Evolutionary conservation across 2,888 invertebrate species (phyloP).

Genomic region (Zhengitettix transpicula): DNA sequence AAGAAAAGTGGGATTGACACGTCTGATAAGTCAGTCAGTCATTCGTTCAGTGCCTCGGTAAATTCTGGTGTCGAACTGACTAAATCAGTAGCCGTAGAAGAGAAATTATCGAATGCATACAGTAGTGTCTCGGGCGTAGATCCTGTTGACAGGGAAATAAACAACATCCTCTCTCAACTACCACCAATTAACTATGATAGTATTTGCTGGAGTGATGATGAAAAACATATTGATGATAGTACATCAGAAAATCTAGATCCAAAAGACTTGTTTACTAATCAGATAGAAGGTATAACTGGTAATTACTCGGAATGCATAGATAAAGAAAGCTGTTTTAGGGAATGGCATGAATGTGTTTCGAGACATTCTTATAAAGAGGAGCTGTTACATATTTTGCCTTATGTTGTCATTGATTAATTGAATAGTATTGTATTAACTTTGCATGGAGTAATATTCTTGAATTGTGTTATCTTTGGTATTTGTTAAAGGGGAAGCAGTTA

Average conservation of each 20-base stretch:
- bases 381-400: constrained; percentile 82
- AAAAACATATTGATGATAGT: constrained; percentile 23
- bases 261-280: constrained; percentile 8
- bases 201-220: constrained; percentile 29
- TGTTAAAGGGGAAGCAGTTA: no score
- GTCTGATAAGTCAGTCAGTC: no score
- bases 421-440: no score
- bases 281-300: constrained; percentile 36
- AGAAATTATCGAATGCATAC: no score
- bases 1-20: constrained; percentile 17
- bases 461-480: no score
- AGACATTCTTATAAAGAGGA: constrained; percentile 58
- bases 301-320: constrained; percentile 26
- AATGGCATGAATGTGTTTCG: constrained; percentile 81
- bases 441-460: no score
- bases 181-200: constrained; percentile 41
- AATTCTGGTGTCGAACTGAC: no score
- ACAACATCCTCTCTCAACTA: constrained; percentile 38
- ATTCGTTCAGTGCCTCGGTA: no score
- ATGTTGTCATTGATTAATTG: constrained; percentile 81
- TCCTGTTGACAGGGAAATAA: background rate
- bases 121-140: background rate
- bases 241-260: constrained; percentile 27
- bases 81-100: no score
- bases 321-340: constrained; percentile 41